Percentiles rank a stretch among this genome's conserved stretches.
phyloP scores from a whole-genome alignment of 1,140 invertebrate species.

The Coelopa frigida region DNA sequence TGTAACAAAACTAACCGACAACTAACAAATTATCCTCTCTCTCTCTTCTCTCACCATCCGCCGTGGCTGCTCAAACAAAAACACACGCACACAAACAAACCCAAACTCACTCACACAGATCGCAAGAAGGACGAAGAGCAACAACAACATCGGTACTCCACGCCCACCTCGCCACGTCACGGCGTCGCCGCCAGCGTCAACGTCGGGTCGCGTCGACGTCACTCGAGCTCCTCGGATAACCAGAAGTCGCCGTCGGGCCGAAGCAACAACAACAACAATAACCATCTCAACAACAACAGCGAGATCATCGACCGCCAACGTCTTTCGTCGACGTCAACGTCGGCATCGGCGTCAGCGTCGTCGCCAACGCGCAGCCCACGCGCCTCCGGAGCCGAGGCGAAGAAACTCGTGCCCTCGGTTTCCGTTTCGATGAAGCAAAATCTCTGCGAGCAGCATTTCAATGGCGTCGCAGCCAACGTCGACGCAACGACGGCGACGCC shows the following conservation, averaged over 20 bases:
- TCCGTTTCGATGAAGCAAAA: constrained; percentile 36
- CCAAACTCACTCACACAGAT: constrained; percentile 19
- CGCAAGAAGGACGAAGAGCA: constrained; percentile 38
- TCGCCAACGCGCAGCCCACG: constrained; percentile 9
- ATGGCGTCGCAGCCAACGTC: constrained; percentile 15
- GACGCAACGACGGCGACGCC: not conserved
- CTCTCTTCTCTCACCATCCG: constrained; percentile 1
- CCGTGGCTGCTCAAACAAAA: too few relatives aligned
- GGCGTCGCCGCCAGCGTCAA: constrained; percentile 12
- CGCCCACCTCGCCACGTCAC: constrained; percentile 20
- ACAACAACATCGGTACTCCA: constrained; percentile 15
- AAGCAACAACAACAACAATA: constrained; percentile 2
- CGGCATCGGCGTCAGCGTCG: constrained; percentile 1
- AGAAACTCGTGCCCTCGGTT: constrained; percentile 23
- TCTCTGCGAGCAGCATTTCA: constrained; percentile 34
- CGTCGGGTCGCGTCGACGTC: constrained; percentile 2
- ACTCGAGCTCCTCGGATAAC: constrained; percentile 1
- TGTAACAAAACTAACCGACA: constrained; percentile 4
- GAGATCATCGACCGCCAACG: not conserved
- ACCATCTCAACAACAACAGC: not conserved
- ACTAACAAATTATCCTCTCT: not conserved
- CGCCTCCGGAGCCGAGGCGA: too few relatives aligned
- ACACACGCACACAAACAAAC: too few relatives aligned
- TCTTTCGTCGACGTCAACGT: constrained; percentile 14
- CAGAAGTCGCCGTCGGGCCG: not conserved